Evolutionary conservation across 1,140 invertebrate species (phyloP), one percentile per base, ranked within the genome.

Genomic region (Galendromus occidentalis): DNA sequence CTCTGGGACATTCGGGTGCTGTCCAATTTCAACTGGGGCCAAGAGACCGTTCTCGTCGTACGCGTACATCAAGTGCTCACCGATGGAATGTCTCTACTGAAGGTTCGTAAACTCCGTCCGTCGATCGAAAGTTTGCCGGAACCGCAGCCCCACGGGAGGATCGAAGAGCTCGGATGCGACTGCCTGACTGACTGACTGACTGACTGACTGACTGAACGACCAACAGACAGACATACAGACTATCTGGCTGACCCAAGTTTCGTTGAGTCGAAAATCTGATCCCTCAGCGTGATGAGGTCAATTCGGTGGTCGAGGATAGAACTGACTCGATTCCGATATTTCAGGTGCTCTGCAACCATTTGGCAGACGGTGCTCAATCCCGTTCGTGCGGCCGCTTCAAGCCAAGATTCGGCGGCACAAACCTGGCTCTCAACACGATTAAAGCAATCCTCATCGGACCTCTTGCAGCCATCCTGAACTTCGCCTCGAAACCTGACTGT

Each of bases 1-100:
- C 72, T 80, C 1, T 83, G 81, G 81, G 80, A 83, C 69, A 73
- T 82, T 7, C 64, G 71, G 30, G 74, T 82, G 1, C 67, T 81
- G 14, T 70, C 73, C n/a, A 74, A 76, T 64, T 76, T 74, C 67
- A 78, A 77, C 5, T 70, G 72, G 17, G 71, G 74, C 7, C 69
- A 73, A 59, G 79, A 80, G 66, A 78, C 78, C 0, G 73, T 80
- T 1, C 73, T 81, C 4, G 71, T 83, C 20, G 70, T 82, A 12
- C 71, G 82, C 1, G 74, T 80, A 14, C 81, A 82, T 71, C 80
- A 80, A 28, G 77, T 78, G 66, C 67, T 82, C n/a, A 76, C 79
- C 1, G 81, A 82, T 71, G 81, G 80, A 7, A 76, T 79, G 64
- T 76, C 79, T 1, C 70, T 82, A 33, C 71, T 81, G 2, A 72